Base-by-base conservation (phyloP, 1,140 invertebrate species). In the Lordiphosa collinella region DNA sequence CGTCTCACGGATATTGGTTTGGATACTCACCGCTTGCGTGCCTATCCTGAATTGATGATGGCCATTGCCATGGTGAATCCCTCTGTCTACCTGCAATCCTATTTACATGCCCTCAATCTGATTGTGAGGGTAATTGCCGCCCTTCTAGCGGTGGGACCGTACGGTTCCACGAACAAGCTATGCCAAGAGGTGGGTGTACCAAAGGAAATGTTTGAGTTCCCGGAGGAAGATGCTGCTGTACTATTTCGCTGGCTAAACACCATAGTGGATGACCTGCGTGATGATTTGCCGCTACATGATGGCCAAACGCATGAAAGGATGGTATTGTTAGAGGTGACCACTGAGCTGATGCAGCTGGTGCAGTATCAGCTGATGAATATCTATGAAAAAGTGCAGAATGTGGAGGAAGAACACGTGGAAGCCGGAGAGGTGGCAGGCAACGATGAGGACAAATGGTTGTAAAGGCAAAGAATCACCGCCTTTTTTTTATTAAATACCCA, bases 201-300 rank as follows among this genome's bases (percentile, higher is more conserved):
- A 10, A 13, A 13, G 11, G 36, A 54, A 0, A 35, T 78, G n/a
- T 35, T 76, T 0, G 18, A 53, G 9, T 43, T 76, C 2, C 37
- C 67, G 14, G 50, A 32, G n/a, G 60, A 65, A 8, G 72, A 76
- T 16, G 46, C 66, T 0, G 29, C 49, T 1, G 51, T 58, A 4
- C 22, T 76, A 1, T 71, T 78, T 7, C 72, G 72, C 34, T 76
- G 72, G 73, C 73, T 78, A 0, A 78, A 47, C n/a, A 55, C 38
- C 5, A 66, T 76, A 4, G 54, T 61, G 4, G 41, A 60, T 8
- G 73, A 78, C 9, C n/a, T 78, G 53, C 62, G 56, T 7, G 38
- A 53, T 7, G 76, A 67, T 40, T n/a, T 76, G 2, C 14, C 47
- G 4, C 4, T 46, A n/a, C 43, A 11, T 2, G 61, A 78, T 44